A percentile compares a stretch with the other conserved stretches of the same genome.
Conservation (phyloP, 1,140 invertebrate genomes). For the Triops longicaudatus region DNA sequence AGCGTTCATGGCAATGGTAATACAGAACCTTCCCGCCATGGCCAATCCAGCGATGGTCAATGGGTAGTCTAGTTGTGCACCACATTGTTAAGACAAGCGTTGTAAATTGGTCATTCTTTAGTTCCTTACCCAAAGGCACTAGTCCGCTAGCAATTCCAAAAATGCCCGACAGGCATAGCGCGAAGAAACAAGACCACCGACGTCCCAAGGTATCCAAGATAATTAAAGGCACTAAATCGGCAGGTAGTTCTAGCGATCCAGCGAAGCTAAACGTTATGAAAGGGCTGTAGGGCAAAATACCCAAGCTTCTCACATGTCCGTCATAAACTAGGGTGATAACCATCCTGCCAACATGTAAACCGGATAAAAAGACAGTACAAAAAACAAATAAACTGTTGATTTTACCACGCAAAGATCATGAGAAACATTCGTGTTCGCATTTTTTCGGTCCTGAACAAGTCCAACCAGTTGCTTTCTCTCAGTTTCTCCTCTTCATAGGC, state of each 20-base stretch:
- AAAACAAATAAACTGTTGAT: slow-evolving; percentile 8
- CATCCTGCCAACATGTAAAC: slow-evolving; percentile 49
- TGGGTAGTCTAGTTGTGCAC: slow-evolving; percentile 23
- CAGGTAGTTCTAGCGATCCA: slow-evolving; percentile 69
- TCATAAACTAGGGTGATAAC: slow-evolving; percentile 75
- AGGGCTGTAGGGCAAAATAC: slow-evolving; percentile 64
- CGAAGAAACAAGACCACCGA: slow-evolving; percentile 69
- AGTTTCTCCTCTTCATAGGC: slow-evolving; percentile 50
- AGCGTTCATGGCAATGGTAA: slow-evolving; percentile 82
- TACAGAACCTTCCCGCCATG: slow-evolving; percentile 67
- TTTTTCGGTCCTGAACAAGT: slow-evolving; percentile 64
- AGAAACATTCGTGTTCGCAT: slow-evolving; percentile 60
- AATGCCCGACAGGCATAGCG: slow-evolving; percentile 65
- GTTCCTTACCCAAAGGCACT: slow-evolving; percentile 51
- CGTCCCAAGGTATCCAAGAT: slow-evolving; percentile 72
- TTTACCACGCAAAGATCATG: slow-evolving; percentile 64
- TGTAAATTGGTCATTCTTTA: slow-evolving; percentile 23
- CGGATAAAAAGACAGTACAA: slow-evolving; percentile 25
- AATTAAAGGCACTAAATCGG: slow-evolving; percentile 67
- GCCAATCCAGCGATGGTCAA: slow-evolving; percentile 52
- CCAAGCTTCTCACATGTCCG: slow-evolving; percentile 73
- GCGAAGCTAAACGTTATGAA: slow-evolving; percentile 77
- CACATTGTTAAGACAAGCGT: not conserved
- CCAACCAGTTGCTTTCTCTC: slow-evolving; percentile 57
- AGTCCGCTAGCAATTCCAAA: slow-evolving; percentile 65